Base-by-base conservation (phyloP, 1,140 invertebrate genomes). In the Brachionus manjavacas region DNA sequence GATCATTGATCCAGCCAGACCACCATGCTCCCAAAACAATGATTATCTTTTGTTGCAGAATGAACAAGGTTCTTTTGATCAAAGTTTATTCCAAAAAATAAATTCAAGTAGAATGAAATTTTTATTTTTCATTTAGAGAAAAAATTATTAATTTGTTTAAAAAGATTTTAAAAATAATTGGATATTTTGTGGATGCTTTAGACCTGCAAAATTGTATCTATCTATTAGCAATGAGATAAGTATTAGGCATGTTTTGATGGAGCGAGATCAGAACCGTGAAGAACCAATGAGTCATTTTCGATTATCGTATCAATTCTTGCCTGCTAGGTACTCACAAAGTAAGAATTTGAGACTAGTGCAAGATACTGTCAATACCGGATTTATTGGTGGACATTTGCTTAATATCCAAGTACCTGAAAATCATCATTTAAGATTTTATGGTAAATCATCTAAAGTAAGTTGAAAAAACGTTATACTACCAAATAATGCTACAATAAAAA, bases 341-440 rank as follows among this genome's bases (percentile, higher is more conserved):
- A 16, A 64, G 11, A 68, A 16, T n/a, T 20, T 68, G 16, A 81
- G 79, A 81, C 35, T 81, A 35, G 79, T 81, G 4, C 79, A 81
- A 20, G 41, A 81, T 8, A 41, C 25, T 68, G 64, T 41, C 9
- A 76, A 76, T 11, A 81, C 52, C 20, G 41, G 79, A 43, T 81
- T 64, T 25, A 81, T 81, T 35, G 79, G 79, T 14, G 79, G 79
- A 7, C 31, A 81, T 55, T 64, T 64, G 52, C 16, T 81, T 8
- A 81, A 81, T 25, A 81, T 81, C 28, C 20, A 16, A 43, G 55
- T 81, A 14, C 79, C 79, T 43, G 28, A 12, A 25, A 46, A 46
- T 16, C 55, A 81, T 35, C 79, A 81, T 46, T 41, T 81, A 6
- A 60, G 49, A 60, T 6, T 81, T 1, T 64, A 43, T 46, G 79